Percentiles rank a stretch among this genome's conserved stretches.
phyloP scores from a whole-genome alignment of 2,888 invertebrate genomes.

The Euphydryas editha region DNA sequence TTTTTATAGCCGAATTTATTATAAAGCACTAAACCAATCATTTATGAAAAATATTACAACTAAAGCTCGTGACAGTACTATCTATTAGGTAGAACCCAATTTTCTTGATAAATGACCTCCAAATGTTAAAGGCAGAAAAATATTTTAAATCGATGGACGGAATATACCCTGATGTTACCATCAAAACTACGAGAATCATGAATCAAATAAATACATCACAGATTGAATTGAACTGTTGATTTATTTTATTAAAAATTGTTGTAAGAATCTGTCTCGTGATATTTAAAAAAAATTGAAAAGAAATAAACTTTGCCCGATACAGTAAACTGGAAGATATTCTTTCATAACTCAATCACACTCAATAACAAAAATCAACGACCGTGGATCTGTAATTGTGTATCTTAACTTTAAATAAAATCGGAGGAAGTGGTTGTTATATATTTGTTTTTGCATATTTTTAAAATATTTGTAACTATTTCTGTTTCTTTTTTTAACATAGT shows the following conservation, averaged over 20 bases:
- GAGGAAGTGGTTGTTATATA: too few species aligned
- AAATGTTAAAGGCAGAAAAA: constrained; percentile 61
- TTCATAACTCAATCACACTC: background rate
- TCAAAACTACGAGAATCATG: constrained; percentile 66
- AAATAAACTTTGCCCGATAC: background rate
- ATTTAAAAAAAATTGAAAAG: background rate
- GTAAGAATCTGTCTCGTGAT: constrained; percentile 12
- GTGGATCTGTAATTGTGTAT: background rate
- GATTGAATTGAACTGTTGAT: constrained; percentile 58
- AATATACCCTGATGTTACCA: constrained; percentile 57
- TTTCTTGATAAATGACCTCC: constrained; percentile 63
- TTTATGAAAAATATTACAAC: constrained; percentile 40
- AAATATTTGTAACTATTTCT: too few species aligned
- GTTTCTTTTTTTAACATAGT: too few species aligned
- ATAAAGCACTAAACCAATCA: constrained; percentile 15
- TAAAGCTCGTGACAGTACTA: constrained; percentile 50
- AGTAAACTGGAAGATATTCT: background rate
- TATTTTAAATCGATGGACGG: constrained; percentile 56
- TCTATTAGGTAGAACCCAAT: constrained; percentile 61
- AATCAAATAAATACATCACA: constrained; percentile 67
- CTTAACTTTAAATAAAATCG: too few species aligned
- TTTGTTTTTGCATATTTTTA: too few species aligned
- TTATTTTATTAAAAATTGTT: constrained; percentile 53
- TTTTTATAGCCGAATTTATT: background rate
- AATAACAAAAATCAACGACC: background rate